Conservation (phyloP, 2,113 vertebrate species). For the Corythoichthys haematopterus region DNA sequence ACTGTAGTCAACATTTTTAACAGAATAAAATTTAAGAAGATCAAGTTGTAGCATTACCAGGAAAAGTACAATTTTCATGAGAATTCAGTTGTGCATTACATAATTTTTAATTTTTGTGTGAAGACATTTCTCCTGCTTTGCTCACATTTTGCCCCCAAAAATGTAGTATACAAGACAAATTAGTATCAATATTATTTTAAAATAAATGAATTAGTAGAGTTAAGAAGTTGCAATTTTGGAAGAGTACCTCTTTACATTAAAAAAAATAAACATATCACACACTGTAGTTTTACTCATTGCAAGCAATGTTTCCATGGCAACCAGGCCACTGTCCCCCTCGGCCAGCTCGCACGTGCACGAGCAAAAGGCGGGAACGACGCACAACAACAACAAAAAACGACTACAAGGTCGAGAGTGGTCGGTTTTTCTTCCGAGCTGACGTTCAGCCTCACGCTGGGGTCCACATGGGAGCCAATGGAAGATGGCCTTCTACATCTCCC, state of each 20-base stretch:
- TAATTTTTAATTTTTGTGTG: too few species aligned
- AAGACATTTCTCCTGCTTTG: too few species aligned
- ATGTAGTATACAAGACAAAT: too few species aligned
- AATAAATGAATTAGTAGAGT: not conserved
- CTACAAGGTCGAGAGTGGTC: constrained; percentile 13
- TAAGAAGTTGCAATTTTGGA: not conserved
- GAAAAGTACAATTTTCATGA: too few species aligned
- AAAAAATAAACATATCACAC: constrained; percentile 20
- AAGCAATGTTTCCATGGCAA: constrained; percentile 65
- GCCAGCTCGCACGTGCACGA: constrained; percentile 36
- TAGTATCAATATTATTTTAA: too few species aligned
- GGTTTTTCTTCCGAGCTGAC: not conserved
- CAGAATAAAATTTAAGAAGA: too few species aligned
- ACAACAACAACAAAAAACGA: constrained; percentile 29
- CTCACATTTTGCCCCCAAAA: too few species aligned
- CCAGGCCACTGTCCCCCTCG: constrained; percentile 55
- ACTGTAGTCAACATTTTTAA: too few species aligned
- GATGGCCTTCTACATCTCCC: constrained; percentile 48
- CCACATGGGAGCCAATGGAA: constrained; percentile 25
- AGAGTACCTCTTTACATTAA: constrained; percentile 14
- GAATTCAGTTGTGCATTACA: too few species aligned
- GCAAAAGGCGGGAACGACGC: constrained; percentile 30
- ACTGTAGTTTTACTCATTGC: constrained; percentile 45
- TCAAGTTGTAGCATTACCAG: too few species aligned
- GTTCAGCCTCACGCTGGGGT: not conserved